Evolutionary conservation across 64 coral and sea anemone genomes (phyloP), one percentile per base, ranked within the genome.

Genomic region (Catalaphyllia jardinei): DNA sequence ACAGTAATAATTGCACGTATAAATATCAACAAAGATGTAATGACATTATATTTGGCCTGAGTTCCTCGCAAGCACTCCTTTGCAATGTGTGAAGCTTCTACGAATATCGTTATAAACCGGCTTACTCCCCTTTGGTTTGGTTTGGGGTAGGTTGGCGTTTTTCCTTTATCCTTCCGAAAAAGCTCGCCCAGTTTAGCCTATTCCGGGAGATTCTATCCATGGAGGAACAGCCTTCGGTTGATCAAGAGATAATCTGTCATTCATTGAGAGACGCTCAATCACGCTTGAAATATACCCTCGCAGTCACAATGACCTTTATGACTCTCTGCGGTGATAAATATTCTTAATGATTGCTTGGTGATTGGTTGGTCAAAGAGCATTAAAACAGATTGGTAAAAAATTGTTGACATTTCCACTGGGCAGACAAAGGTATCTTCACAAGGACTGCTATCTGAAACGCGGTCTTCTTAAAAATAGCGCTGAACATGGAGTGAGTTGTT

Each of bases 61-160:
- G 27, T 64, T 14, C 17, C 31, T 62, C 62, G 30, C 80, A 33
- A 67, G 12, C 60, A 38, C 10, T 71, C 81, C 81, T 25, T 85
- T 85, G 5, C 81, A 85, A 85, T 85, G 71, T 54, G 20, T 57
- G 19, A 79, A 71, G 33, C 24, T 85, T 1, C 5, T 71, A 38
- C 2, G 12, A 28, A 15, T 57, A 46, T 79, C 51, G 59, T 24
- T 16, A 3, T 55, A 55, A n/a, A 29, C 42, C 42, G 42, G 50
- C 42, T 75, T 13, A 55, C 24, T 28, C 4, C n/a, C 20, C 46
- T 11, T 16, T 24, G 49, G n/a, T 52, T 79, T 50, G 24, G 54
- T 57, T 50, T 0, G 74, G 31, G 30, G 8, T 77, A 12, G 17
- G 39, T 24, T 50, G 16, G 2, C 39, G 24, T 77, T 69, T 67